Evolutionary conservation across 2,797 vertebrate species (phyloP), one percentile per base, ranked within the genome.

Genomic region (Phoeniculus purpureus): DNA sequence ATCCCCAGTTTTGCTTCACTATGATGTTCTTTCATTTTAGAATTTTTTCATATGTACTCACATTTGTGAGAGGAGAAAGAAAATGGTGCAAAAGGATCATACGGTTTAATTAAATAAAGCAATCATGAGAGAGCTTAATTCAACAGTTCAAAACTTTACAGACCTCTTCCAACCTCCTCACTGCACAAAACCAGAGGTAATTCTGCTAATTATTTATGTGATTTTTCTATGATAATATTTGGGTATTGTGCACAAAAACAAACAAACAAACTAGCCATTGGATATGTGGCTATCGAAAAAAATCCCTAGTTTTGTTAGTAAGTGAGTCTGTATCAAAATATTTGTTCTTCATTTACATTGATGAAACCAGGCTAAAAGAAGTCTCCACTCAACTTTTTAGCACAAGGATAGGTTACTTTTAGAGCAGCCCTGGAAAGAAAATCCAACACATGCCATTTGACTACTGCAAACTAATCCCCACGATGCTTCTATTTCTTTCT

Each of bases 401-500:
- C 51, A 84, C 32, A 68, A 87, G 60, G 71, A 93, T 2, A 3
- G 31, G 74, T 72, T 94, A 88, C 74, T 95, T 91, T 93, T 56
- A 78, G 21, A 89, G 78, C 60, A 95, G 52, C 61, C 62, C 89
- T 90, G 79, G 89, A 89, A 98, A 96, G 77, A 92, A 98, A 97
- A 97, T 97, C 95, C 96, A 98, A 92, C 91, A 87, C 90, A 94
- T 92, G 94, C 95, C 95, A 96, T 96, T 96, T 98, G 98, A 98
- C 97, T 98, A 97, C 97, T 98, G 98, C 97, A 97, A 98, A 94
- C 98, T 98, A 97, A 98, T 98, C 96, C 95, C 92, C 92, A 85
- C 65, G 87, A 83, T 87, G 79, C 60, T 97, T 95, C 96, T 90
- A 76, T 92, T 97, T 96, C 96, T 95, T 96, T 94, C 92, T 95